Base-by-base conservation (phyloP, 2,888 invertebrate species). In the Uropetala carovei region DNA sequence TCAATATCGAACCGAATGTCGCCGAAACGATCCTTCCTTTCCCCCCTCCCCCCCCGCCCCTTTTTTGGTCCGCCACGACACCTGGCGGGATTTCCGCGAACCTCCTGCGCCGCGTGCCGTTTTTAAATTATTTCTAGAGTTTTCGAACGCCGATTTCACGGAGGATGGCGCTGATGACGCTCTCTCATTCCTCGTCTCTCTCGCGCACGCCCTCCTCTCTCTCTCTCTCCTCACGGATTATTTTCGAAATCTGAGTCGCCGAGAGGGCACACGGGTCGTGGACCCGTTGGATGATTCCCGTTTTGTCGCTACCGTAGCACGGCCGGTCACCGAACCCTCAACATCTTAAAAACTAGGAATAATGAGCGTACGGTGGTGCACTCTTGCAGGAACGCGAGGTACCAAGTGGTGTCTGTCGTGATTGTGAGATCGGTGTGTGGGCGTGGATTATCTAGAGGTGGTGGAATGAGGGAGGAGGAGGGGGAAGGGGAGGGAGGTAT, bases 381-480 rank as follows among this genome's bases (percentile, higher is more conserved):
- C 64, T n/a, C 89, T 89, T 27, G 60, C 64, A 89, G 89, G 89
- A 30, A 89, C 89, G 89, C 89, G 64, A 16, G 64, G 58, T 27
- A 89, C 89, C 43, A 68, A 14, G 16, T 56, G 18, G 83, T 4
- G 56, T n/a, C 18, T 18, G 56, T 64, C 14, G 68, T 0, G 68
- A 3, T 0, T 64, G 7, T 14, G 18, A 11, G 14, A 64, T 43
- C 43, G 68, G 75, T 22, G 75, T 22, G 75, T 75, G 75, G 75
- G 75, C 27, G 75, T 75, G 75, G 22, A 75, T 43, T 43, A 43
- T 75, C 75, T 18, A 27, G 22, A n/a, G n/a, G n/a, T n/a, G n/a
- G n/a, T n/a, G n/a, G n/a, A n/a, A n/a, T n/a, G 75, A n/a, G 18
- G 18, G 18, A 11, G 18, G 56, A 5, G 43, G 56, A 16, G 56